Evolutionary conservation across 1,140 invertebrate genomes (phyloP).

Genomic region (Ceratoteleas bidentatus): DNA sequence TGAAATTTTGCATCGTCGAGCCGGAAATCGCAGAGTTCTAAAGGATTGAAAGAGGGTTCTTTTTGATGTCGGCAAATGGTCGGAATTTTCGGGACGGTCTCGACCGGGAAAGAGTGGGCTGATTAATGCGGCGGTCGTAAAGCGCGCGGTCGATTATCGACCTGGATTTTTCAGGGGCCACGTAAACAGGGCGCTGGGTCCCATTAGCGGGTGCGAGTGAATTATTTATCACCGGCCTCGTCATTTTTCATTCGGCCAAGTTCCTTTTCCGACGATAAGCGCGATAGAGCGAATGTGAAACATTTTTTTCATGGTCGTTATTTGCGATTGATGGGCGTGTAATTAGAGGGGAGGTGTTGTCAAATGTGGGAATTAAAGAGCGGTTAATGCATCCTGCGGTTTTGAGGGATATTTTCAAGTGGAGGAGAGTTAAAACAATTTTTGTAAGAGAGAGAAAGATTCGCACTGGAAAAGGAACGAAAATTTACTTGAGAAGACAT

Average conservation of each 20-base stretch:
- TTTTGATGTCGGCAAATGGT: no score
- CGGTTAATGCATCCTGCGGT: background rate
- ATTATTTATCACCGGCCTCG: constrained; percentile 34
- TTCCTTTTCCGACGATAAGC: constrained; percentile 20
- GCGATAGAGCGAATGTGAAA: constrained; percentile 31
- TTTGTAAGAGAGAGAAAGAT: no score
- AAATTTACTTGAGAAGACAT: no score
- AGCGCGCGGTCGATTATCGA: constrained; percentile 26
- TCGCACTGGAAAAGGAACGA: no score
- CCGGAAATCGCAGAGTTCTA: no score
- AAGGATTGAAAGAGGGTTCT: no score
- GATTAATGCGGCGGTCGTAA: constrained; percentile 42
- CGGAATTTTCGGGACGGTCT: no score
- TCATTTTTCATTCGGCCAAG: constrained; percentile 36
- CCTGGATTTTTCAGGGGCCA: constrained; percentile 24
- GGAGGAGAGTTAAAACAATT: background rate
- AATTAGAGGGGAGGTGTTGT: background rate
- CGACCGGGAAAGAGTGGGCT: background rate
- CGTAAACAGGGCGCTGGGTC: constrained; percentile 16
- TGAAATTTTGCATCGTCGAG: no score
- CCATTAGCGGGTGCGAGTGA: constrained; percentile 13
- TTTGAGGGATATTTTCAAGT: background rate
- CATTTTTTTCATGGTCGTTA: constrained; percentile 35
- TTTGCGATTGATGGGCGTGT: constrained; percentile 7
- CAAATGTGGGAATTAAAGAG: constrained; percentile 7